These are phyloP conservation scores for Paragorgia papillata DNA, from an alignment of 92 coral and sea anemone genomes.

Conservation along the genomic window DNA sequence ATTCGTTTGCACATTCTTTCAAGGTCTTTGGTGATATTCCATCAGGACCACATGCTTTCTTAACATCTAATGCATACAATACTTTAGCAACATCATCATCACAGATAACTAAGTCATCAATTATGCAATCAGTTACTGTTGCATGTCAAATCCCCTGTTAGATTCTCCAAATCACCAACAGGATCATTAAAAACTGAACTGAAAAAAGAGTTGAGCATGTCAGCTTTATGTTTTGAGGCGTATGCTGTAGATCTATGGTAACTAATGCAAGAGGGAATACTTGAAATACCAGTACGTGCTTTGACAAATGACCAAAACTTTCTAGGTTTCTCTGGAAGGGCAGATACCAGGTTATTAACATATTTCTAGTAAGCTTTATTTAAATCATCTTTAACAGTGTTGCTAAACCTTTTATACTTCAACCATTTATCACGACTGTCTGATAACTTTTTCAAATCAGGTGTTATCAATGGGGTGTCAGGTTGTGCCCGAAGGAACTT, in stretches of 20 bases:
- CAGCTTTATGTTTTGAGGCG: too few relatives aligned
- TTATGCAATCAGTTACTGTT: slow-evolving; percentile 6
- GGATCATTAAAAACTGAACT: too few relatives aligned
- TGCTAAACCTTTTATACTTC: slow-evolving; percentile 31
- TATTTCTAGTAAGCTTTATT: slow-evolving; percentile 35
- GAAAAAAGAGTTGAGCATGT: too few relatives aligned
- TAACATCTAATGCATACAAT: slow-evolving; percentile 33
- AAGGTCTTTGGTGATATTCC: too few relatives aligned
- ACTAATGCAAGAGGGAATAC: slow-evolving; percentile 37
- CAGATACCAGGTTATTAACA: slow-evolving; percentile 40
- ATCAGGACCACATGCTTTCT: too few relatives aligned
- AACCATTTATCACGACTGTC: slow-evolving; percentile 22
- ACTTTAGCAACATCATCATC: slow-evolving; percentile 36
- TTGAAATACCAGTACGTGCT: too few relatives aligned
- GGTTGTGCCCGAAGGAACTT: slow-evolving; percentile 11
- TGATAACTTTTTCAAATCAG: slow-evolving; percentile 42
- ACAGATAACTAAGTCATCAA: slow-evolving; percentile 27
- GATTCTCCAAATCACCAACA: too few relatives aligned
- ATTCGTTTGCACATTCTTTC: too few relatives aligned
- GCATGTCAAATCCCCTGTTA: background rate
- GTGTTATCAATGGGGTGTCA: slow-evolving; percentile 46
- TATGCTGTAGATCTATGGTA: too few relatives aligned
- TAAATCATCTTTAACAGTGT: slow-evolving; percentile 36
- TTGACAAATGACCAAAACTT: too few relatives aligned
- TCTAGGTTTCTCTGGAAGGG: too few relatives aligned